Conservation (phyloP, 2,888 invertebrate species). For the Standfussiana lucernea region DNA sequence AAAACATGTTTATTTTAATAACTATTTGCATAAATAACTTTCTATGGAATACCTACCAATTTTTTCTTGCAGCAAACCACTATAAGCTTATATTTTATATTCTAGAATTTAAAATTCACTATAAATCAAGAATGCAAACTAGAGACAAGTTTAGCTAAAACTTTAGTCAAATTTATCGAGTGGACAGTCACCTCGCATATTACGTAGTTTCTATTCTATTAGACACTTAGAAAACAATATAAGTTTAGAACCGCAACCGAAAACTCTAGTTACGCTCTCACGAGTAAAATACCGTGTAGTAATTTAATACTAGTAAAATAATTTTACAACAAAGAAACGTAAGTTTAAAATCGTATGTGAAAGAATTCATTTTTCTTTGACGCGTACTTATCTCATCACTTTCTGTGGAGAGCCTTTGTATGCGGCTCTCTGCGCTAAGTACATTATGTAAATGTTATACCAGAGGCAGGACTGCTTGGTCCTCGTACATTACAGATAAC, state of each 20-base stretch:
- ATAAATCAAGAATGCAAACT: not conserved
- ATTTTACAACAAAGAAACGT: conserved; percentile 70
- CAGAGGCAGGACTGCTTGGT: conserved; percentile 82
- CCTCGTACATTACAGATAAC: conserved; percentile 79
- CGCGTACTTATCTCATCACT: conserved; percentile 79
- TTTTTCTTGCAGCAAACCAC: not conserved
- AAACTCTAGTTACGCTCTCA: conserved; percentile 69
- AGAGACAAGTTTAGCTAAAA: conserved; percentile 34
- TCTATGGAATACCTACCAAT: not conserved
- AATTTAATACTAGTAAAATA: conserved; percentile 79
- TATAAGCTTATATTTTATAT: not conserved
- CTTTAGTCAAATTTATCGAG: conserved; percentile 42
- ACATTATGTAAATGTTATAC: conserved; percentile 89
- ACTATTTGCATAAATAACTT: not conserved
- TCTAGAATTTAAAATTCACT: not conserved
- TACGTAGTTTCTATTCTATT: conserved; percentile 62
- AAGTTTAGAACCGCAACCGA: conserved; percentile 72
- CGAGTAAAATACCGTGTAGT: conserved; percentile 76
- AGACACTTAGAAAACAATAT: conserved; percentile 65
- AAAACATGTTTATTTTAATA: not conserved
- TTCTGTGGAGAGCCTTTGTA: conserved; percentile 84
- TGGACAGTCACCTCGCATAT: conserved; percentile 47
- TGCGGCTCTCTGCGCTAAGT: conserved; percentile 85
- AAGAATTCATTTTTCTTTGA: conserved; percentile 82
- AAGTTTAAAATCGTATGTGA: conserved; percentile 70